These are phyloP conservation scores for Marmota flaviventris DNA, from an alignment of 2,113 vertebrate genomes.

Conservation along the genomic window DNA sequence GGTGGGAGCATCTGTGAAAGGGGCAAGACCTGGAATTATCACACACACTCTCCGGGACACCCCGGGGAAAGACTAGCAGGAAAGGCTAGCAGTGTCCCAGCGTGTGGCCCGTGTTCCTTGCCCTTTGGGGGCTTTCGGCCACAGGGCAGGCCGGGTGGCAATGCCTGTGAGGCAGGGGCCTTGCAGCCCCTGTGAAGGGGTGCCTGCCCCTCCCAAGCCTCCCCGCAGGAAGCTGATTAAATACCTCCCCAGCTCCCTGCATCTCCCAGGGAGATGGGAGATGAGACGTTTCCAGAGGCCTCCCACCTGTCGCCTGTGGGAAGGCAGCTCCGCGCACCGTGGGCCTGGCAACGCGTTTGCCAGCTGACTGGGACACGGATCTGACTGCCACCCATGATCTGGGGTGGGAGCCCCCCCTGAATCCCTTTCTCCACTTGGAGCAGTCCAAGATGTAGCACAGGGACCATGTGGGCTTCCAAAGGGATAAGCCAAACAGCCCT, in stretches of 20 bases:
- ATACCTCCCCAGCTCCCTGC: background rate
- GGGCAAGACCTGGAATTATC: background rate
- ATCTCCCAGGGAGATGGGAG: conserved; percentile 32
- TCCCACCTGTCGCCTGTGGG: background rate
- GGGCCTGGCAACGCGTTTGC: accelerated
- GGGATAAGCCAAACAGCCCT: background rate
- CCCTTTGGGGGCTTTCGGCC: background rate
- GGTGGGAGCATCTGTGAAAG: background rate
- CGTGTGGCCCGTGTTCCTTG: accelerated
- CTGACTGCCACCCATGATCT: background rate
- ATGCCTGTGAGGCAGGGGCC: background rate
- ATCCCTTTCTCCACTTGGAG: background rate
- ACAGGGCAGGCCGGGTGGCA: accelerated
- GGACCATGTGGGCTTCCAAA: background rate
- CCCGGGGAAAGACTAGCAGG: background rate
- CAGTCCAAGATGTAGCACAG: accelerated
- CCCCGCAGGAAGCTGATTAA: background rate
- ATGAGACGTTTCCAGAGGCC: background rate
- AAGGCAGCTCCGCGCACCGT: accelerated
- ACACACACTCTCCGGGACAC: background rate
- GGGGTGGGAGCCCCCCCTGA: background rate
- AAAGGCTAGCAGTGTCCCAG: background rate
- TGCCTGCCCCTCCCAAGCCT: background rate
- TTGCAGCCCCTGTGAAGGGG: background rate
- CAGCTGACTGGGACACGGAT: background rate